Percentiles rank a stretch among this genome's conserved stretches.
These are phyloP conservation scores for Eptatretus atami DNA, from an alignment of 2,797 vertebrate genomes.

Conservation along the genomic window DNA sequence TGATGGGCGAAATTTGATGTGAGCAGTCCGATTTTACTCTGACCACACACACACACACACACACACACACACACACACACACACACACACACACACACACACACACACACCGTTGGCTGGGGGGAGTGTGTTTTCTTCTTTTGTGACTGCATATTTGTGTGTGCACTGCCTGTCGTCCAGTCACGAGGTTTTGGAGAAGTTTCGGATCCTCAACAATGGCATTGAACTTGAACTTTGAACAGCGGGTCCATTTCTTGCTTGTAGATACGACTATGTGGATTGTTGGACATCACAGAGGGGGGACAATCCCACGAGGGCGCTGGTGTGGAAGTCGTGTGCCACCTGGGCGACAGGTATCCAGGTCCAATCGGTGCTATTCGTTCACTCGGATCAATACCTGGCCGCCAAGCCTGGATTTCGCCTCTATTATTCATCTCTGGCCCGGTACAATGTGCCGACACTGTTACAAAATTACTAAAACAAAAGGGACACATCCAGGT, in stretches of 20 bases:
- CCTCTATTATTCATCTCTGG: slow-evolving; percentile 37
- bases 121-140: no score
- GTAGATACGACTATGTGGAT: slow-evolving; percentile 79
- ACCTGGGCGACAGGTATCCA: slow-evolving; percentile 49
- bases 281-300: slow-evolving; percentile 54
- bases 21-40: no score
- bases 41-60: no score
- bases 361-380: slow-evolving; percentile 55
- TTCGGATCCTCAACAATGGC: slow-evolving; percentile 13
- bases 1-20: no score
- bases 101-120: no score
- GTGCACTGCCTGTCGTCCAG: neutral
- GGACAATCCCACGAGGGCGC: slow-evolving; percentile 51
- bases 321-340: slow-evolving; percentile 62
- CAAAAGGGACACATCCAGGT: no score
- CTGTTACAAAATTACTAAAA: no score
- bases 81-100: no score
- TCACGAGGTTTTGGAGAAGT: slow-evolving; percentile 14
- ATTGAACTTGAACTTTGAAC: slow-evolving; percentile 11
- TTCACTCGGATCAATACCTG: slow-evolving; percentile 84
- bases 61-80: no score
- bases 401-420: slow-evolving; percentile 89
- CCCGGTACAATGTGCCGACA: slow-evolving; percentile 27
- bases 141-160: no score
- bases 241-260: slow-evolving; percentile 10